Conservation (phyloP, 2,888 invertebrate genomes). For the Lamellibrachia satsuma region DNA sequence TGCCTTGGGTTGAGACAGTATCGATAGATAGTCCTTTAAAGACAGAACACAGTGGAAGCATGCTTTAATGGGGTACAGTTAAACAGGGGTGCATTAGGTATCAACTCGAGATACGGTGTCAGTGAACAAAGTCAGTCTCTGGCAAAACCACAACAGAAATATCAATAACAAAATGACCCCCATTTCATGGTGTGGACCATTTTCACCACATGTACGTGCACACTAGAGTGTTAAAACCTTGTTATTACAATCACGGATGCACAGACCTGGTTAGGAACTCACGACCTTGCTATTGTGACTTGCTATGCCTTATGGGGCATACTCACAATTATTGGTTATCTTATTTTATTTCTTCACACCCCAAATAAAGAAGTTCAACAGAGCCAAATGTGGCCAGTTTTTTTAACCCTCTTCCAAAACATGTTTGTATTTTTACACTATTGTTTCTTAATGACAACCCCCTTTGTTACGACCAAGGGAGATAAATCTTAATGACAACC, state of each 20-base stretch:
- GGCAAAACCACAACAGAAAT: slow-evolving; percentile 10
- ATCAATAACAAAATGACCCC: neutral
- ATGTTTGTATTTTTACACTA: neutral
- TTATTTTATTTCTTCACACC: neutral
- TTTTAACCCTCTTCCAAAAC: neutral
- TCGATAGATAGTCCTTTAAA: slow-evolving; percentile 65
- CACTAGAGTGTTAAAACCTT: neutral
- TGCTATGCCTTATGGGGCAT: neutral
- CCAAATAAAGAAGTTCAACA: neutral
- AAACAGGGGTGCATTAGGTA: neutral
- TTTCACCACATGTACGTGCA: neutral
- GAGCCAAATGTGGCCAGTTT: neutral
- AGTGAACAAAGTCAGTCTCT: neutral
- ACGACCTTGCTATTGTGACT: neutral
- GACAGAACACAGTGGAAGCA: neutral
- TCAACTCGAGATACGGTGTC: neutral
- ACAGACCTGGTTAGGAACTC: neutral
- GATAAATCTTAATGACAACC: neutral
- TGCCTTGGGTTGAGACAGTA: slow-evolving; percentile 63
- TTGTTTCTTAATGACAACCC: neutral
- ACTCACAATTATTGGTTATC: neutral
- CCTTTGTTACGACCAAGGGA: neutral
- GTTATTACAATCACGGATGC: neutral
- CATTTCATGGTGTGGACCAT: neutral
- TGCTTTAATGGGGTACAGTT: slow-evolving; percentile 25